These are phyloP conservation scores for Tachypleus tridentatus DNA, from an alignment of 1,140 invertebrate species.

Conservation along the genomic window DNA sequence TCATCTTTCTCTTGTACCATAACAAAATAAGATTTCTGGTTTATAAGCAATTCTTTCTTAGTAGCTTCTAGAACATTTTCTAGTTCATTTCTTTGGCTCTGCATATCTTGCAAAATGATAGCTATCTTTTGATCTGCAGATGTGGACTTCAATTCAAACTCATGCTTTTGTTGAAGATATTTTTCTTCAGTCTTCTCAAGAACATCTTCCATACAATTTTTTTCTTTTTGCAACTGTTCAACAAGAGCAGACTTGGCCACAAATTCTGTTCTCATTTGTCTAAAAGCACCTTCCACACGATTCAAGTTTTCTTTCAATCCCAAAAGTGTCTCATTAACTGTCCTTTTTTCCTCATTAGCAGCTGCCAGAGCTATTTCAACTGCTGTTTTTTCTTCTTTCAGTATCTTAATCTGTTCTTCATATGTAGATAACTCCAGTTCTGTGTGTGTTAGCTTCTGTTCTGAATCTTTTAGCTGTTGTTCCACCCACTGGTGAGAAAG, in stretches of 20 bases:
- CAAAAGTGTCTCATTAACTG: slow-evolving; percentile 33
- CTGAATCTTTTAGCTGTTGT: slow-evolving; percentile 31
- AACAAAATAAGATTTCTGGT: too few relatives aligned
- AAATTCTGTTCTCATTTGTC: slow-evolving; percentile 37
- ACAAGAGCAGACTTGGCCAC: slow-evolving; percentile 24
- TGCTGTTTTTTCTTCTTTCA: slow-evolving; percentile 35
- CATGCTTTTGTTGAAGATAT: slow-evolving; percentile 10
- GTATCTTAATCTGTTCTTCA: slow-evolving; percentile 30
- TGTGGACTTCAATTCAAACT: slow-evolving; percentile 14
- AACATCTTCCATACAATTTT: slow-evolving; percentile 17
- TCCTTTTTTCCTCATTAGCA: slow-evolving; percentile 35
- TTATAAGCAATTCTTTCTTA: not conserved
- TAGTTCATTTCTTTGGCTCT: slow-evolving; percentile 23
- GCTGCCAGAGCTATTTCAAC: slow-evolving; percentile 30
- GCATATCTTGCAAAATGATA: slow-evolving; percentile 19
- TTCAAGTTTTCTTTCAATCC: slow-evolving; percentile 33
- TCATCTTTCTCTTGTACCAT: too few relatives aligned
- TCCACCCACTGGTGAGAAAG: slow-evolving; percentile 31
- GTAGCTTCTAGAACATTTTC: not conserved
- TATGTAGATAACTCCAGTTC: slow-evolving; percentile 27
- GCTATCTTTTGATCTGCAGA: slow-evolving; percentile 14
- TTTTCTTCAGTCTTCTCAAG: slow-evolving; percentile 10
- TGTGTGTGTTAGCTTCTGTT: slow-evolving; percentile 30
- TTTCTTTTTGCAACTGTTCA: slow-evolving; percentile 23
- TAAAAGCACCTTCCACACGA: slow-evolving; percentile 36